phyloP scores from a whole-genome alignment of 1,140 invertebrate genomes.

The Fopius arisanus region DNA sequence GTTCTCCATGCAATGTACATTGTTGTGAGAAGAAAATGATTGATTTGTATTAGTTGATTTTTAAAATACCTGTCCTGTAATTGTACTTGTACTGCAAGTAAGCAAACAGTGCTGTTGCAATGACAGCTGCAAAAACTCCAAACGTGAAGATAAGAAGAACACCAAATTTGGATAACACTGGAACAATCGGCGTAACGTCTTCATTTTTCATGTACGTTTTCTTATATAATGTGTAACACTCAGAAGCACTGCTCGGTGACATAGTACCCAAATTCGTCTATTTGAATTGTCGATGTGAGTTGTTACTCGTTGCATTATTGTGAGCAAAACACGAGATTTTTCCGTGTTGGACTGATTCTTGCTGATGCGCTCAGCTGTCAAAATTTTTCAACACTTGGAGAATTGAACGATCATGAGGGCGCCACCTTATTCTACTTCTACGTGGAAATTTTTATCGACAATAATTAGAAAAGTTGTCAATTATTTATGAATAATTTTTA shows the following conservation, averaged over 20 bases:
- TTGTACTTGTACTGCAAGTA: constrained; percentile 39
- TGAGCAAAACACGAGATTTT: background rate
- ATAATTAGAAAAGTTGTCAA: too few species aligned
- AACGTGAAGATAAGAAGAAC: constrained; percentile 44
- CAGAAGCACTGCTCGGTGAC: constrained; percentile 32
- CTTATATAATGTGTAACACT: constrained; percentile 25
- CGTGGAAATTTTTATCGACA: too few species aligned
- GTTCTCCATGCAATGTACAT: too few species aligned
- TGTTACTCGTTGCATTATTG: constrained; percentile 13
- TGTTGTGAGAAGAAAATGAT: background rate
- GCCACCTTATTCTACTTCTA: too few species aligned
- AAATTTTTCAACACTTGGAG: too few species aligned
- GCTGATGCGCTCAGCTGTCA: background rate
- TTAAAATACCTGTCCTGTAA: constrained; percentile 39
- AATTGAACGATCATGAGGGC: too few species aligned
- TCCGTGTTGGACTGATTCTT: background rate
- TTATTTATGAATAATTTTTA: too few species aligned
- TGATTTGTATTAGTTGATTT: too few species aligned
- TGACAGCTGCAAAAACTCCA: constrained; percentile 45
- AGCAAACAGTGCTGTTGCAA: constrained; percentile 42
- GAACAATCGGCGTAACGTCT: constrained; percentile 27
- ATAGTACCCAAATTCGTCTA: constrained; percentile 34
- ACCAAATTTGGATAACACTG: constrained; percentile 39
- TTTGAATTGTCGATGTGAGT: constrained; percentile 8
- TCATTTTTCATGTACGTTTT: constrained; percentile 32